Evolutionary conservation across 2,888 invertebrate genomes (phyloP).

Genomic region (Drosophila phalerata): DNA sequence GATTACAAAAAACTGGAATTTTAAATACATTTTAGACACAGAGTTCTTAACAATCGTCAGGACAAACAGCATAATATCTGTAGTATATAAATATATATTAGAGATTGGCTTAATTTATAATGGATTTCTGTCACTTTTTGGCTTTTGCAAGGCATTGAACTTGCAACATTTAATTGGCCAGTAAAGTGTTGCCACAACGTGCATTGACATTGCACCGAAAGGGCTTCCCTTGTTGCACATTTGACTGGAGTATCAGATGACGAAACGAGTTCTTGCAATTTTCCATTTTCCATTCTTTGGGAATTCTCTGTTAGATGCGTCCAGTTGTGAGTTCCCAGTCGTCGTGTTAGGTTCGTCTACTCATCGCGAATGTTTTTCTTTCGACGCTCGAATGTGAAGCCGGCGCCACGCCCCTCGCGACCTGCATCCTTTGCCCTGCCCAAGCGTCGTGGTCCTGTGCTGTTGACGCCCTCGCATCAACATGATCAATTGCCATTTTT

Average conservation of each 20-base stretch:
- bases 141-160: conserved; percentile 66
- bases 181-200: conserved; percentile 24
- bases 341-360: conserved; percentile 46
- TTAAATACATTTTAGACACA: too few species aligned
- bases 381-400: conserved; percentile 61
- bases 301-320: conserved; percentile 36
- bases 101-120: too few species aligned
- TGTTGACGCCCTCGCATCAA: conserved; percentile 72
- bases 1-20: too few species aligned
- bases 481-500: conserved; percentile 84
- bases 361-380: conserved; percentile 67
- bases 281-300: conserved; percentile 12
- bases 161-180: conserved; percentile 43
- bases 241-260: conserved; percentile 52
- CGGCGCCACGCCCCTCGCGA: conserved; percentile 70
- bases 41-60: too few species aligned
- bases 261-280: conserved; percentile 55
- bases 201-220: conserved; percentile 72
- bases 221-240: conserved; percentile 54
- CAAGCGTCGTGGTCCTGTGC: conserved; percentile 61
- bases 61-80: too few species aligned
- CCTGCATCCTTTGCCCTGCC: conserved; percentile 68
- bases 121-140: not conserved
- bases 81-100: too few species aligned
- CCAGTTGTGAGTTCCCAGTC: conserved; percentile 49